Evolutionary conservation across 2,797 vertebrate species (phyloP).

Genomic region (Fistularia tabacaria): DNA sequence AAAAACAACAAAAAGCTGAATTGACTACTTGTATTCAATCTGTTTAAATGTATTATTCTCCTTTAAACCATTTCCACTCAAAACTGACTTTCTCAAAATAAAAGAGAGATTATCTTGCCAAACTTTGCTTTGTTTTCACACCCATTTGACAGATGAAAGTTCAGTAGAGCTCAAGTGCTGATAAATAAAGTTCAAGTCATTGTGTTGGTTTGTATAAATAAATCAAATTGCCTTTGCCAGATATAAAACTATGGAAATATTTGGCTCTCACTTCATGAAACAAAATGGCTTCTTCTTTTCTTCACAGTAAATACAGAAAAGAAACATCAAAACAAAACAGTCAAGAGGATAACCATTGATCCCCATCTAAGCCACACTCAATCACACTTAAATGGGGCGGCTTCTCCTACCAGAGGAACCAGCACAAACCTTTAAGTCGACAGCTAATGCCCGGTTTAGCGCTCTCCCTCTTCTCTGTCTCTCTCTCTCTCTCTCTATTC

Average conservation of each 20-base stretch:
- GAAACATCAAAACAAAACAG: constrained; percentile 76
- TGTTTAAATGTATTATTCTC: too few species aligned
- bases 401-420: constrained; percentile 74
- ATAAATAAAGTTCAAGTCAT: constrained; percentile 17
- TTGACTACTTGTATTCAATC: too few species aligned
- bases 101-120: not conserved
- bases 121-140: not conserved
- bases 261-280: constrained; percentile 64
- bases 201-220: constrained; percentile 50
- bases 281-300: constrained; percentile 64
- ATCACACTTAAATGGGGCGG: constrained; percentile 77
- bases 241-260: constrained; percentile 63
- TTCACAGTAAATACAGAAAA: constrained; percentile 67
- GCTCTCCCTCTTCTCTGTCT: constrained; percentile 48
- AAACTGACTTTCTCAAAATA: constrained; percentile 4
- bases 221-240: constrained; percentile 38
- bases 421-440: constrained; percentile 77
- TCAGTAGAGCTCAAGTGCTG: constrained; percentile 18
- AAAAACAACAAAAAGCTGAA: too few species aligned
- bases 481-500: constrained; percentile 13
- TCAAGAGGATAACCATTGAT: constrained; percentile 80
- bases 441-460: constrained; percentile 78
- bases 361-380: constrained; percentile 78
- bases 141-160: constrained; percentile 10
- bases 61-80: not conserved